A percentile compares a stretch with the other conserved stretches of the same genome.
Conservation (phyloP, 2,888 invertebrate genomes). For the Notodonta ziczac region DNA sequence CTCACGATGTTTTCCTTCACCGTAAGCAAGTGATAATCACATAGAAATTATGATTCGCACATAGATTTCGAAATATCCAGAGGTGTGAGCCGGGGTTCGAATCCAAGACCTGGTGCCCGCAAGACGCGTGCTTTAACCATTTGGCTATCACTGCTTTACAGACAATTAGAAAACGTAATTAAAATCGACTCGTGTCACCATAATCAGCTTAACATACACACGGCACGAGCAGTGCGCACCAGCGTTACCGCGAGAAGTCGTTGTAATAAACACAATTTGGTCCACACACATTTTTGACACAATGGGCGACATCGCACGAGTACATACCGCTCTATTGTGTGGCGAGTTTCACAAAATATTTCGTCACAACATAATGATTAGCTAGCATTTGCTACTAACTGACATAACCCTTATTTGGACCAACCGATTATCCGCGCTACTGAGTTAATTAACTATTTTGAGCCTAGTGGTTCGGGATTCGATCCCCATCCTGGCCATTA, state of each 20-base stretch:
- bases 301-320: conserved; percentile 62
- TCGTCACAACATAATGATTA: conserved; percentile 61
- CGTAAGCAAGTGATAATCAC: too few relatives aligned
- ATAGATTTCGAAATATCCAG: too few relatives aligned
- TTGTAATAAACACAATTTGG: conserved; percentile 67
- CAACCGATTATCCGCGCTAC: background rate
- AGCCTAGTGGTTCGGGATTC: too few relatives aligned
- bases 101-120: too few relatives aligned
- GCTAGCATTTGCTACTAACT: conserved; percentile 28
- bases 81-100: too few relatives aligned
- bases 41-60: too few relatives aligned
- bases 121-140: too few relatives aligned
- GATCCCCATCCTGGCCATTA: too few relatives aligned
- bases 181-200: too few relatives aligned
- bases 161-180: too few relatives aligned
- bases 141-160: too few relatives aligned
- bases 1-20: too few relatives aligned
- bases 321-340: conserved; percentile 66
- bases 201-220: background rate
- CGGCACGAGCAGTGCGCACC: conserved; percentile 4
- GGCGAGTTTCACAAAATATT: conserved; percentile 62
- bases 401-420: conserved; percentile 9
- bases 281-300: conserved; percentile 58
- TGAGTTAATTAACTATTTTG: background rate
- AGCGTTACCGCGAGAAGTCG: conserved; percentile 41